Percentiles rank a stretch among this genome's conserved stretches.
Conservation (phyloP, 1,140 invertebrate genomes). For the Habropoda laboriosa region DNA sequence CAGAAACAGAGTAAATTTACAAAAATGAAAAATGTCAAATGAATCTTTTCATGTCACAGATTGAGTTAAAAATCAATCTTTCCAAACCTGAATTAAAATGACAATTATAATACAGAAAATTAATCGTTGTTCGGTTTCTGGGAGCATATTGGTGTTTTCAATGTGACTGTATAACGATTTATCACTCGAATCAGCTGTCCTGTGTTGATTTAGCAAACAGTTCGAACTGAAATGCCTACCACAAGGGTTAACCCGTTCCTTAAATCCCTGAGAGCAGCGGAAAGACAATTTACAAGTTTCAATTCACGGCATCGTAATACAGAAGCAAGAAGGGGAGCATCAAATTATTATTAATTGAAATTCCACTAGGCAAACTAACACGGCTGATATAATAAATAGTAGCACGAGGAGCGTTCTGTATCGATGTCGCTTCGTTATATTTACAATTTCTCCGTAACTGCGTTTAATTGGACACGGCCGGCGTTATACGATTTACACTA, state of each 20-base stretch:
- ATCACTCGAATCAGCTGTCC: background rate
- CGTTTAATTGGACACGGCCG: slow-evolving; percentile 12
- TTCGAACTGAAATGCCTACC: background rate
- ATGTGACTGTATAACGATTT: too few relatives aligned
- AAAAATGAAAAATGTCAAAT: too few relatives aligned
- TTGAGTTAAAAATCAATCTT: too few relatives aligned
- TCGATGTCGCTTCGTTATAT: slow-evolving; percentile 8
- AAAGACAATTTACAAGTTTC: background rate
- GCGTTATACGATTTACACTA: too few relatives aligned
- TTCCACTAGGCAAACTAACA: background rate
- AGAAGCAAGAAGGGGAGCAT: background rate
- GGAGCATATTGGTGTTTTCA: too few relatives aligned
- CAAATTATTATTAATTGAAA: slow-evolving; percentile 40
- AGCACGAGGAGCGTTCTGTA: slow-evolving; percentile 3
- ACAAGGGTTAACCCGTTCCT: background rate
- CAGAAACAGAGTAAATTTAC: too few relatives aligned
- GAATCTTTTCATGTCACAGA: too few relatives aligned
- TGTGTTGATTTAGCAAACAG: background rate
- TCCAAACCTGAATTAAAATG: too few relatives aligned
- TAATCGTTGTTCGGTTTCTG: too few relatives aligned
- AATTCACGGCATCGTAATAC: background rate
- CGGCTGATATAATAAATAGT: background rate
- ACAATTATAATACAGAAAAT: too few relatives aligned
- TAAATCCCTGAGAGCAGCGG: background rate
- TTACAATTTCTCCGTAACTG: slow-evolving; percentile 34